phyloP scores from a whole-genome alignment of 2,888 invertebrate genomes.

The Eudasyphora cyanicolor region DNA sequence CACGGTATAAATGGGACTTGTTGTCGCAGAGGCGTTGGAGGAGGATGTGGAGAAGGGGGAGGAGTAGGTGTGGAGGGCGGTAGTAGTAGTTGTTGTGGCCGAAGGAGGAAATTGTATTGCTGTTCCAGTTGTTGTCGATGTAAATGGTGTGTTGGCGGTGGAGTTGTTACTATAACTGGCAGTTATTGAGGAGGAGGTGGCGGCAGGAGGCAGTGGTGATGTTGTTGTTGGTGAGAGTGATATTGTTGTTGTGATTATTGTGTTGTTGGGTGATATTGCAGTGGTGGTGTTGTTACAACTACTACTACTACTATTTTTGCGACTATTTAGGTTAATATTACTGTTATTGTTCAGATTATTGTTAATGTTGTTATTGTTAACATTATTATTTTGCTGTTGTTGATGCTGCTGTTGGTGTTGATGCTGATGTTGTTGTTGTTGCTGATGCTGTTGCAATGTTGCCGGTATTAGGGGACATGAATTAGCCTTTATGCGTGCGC shows the following conservation, averaged over 20 bases:
- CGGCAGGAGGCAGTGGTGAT: slow-evolving; percentile 57
- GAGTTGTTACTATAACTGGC: too few species aligned
- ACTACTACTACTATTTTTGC: slow-evolving; percentile 67
- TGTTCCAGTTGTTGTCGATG: slow-evolving; percentile 41
- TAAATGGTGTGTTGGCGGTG: slow-evolving; percentile 21
- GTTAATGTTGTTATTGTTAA: slow-evolving; percentile 70
- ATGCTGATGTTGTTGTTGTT: slow-evolving; percentile 74
- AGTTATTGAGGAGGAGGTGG: slow-evolving; percentile 22
- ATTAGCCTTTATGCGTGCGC: slow-evolving; percentile 93
- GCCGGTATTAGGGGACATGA: slow-evolving; percentile 89
- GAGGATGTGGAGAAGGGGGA: slow-evolving; percentile 66
- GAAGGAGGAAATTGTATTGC: slow-evolving; percentile 28
- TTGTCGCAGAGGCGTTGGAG: slow-evolving; percentile 66
- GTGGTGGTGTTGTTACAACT: slow-evolving; percentile 56
- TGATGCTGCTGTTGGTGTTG: slow-evolving; percentile 66
- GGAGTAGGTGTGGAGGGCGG: slow-evolving; percentile 69
- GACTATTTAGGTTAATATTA: slow-evolving; percentile 69
- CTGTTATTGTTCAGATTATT: slow-evolving; percentile 69
- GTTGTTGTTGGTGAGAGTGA: slow-evolving; percentile 67
- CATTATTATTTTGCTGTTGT: slow-evolving; percentile 67
- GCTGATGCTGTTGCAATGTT: slow-evolving; percentile 78
- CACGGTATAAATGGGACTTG: slow-evolving; percentile 81
- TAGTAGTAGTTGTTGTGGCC: slow-evolving; percentile 69
- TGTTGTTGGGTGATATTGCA: slow-evolving; percentile 29
- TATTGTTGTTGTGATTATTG: slow-evolving; percentile 53